Conservation (phyloP, 2,888 invertebrate species). For the Zele albiditarsus region DNA sequence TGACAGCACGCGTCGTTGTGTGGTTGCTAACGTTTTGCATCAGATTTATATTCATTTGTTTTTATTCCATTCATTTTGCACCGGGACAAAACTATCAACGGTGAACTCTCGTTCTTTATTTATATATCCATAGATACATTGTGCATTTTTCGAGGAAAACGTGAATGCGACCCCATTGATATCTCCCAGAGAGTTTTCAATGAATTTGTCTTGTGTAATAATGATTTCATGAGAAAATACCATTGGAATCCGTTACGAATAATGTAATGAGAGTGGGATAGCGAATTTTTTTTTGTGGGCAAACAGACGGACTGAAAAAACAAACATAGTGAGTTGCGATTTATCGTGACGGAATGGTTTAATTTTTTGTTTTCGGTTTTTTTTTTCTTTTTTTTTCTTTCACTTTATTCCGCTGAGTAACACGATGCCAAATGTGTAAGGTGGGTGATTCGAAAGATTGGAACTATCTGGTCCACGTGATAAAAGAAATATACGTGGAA, state of each 20-base stretch:
- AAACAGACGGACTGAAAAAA: neutral
- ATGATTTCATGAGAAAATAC: conserved; percentile 22
- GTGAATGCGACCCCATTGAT: too few species aligned
- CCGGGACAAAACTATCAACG: neutral
- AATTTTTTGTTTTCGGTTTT: conserved; percentile 19
- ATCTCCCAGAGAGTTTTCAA: neutral
- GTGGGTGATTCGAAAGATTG: neutral
- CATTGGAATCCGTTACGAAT: conserved; percentile 19
- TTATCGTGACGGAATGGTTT: neutral
- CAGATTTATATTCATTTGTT: neutral
- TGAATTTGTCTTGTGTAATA: neutral
- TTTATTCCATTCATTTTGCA: neutral
- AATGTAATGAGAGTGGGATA: neutral
- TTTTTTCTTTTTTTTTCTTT: neutral
- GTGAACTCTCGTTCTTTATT: neutral
- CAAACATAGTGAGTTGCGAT: neutral
- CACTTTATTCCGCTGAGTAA: neutral
- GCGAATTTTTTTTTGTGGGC: neutral
- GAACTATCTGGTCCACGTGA: neutral
- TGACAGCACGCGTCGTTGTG: conserved; percentile 60
- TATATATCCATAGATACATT: neutral
- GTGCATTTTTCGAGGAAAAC: too few species aligned
- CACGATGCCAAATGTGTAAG: neutral
- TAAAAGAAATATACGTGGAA: neutral
- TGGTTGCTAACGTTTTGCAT: conserved; percentile 17